Evolutionary conservation across 2,113 vertebrate species (phyloP).

Genomic region (Tamias sibiricus): DNA sequence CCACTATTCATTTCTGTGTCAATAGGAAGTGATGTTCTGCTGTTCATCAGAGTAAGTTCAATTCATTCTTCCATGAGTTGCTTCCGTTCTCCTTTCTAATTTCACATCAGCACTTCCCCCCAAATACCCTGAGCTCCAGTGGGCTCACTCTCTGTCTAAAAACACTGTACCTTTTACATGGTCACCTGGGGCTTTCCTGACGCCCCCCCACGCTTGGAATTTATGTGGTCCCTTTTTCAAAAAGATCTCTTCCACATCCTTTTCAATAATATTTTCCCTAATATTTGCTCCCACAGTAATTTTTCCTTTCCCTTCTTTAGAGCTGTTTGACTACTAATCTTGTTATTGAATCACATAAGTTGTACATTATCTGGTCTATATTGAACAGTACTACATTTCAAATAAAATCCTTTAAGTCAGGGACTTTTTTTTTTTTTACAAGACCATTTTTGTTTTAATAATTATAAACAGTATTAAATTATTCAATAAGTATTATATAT

Average conservation of each 20-base stretch:
- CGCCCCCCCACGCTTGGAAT: neutral
- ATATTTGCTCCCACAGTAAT: neutral
- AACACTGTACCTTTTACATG: neutral
- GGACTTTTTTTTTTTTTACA: neutral
- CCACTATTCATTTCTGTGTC: neutral
- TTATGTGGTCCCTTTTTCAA: neutral
- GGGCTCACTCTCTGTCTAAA: neutral
- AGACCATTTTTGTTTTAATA: neutral
- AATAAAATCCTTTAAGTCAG: slow-evolving; percentile 2
- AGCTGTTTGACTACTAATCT: neutral
- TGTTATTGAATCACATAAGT: neutral
- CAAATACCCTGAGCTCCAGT: neutral
- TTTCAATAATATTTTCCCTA: neutral
- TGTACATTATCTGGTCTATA: neutral
- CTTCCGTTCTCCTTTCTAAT: neutral
- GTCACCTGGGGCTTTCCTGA: neutral
- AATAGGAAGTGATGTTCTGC: neutral
- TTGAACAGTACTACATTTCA: neutral
- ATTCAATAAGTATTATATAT: neutral
- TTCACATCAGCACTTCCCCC: neutral
- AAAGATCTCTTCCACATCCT: neutral
- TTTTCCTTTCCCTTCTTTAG: neutral
- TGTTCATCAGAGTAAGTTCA: neutral
- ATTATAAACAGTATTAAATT: neutral
- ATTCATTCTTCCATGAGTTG: neutral